These are phyloP conservation scores for Uropsilus gracilis DNA, from an alignment of 2,113 vertebrate genomes.

Conservation along the genomic window DNA sequence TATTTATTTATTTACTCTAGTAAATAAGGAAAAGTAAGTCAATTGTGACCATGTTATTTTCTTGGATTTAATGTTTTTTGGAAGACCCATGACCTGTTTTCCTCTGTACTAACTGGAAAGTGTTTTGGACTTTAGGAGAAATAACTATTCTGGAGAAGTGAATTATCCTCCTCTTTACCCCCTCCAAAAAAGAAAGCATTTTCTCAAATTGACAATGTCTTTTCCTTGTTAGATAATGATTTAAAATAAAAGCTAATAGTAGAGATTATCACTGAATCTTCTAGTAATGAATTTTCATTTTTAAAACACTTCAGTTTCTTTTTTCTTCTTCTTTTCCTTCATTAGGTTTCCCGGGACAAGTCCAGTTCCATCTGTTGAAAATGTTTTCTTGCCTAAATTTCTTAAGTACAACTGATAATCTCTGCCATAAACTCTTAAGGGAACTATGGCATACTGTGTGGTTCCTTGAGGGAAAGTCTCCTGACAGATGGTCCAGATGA, in stretches of 20 bases:
- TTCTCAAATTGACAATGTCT: constrained; percentile 1
- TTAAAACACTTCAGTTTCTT: neutral
- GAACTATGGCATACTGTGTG: neutral
- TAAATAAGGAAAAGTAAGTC: constrained; percentile 38
- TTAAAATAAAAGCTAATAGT: neutral
- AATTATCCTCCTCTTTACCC: neutral
- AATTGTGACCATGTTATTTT: neutral
- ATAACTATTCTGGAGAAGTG: constrained; percentile 18
- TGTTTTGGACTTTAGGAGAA: constrained; percentile 35
- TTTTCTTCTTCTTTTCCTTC: neutral
- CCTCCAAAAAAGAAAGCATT: neutral
- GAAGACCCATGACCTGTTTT: neutral
- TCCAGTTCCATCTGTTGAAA: neutral
- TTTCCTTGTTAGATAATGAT: neutral
- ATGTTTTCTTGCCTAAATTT: neutral
- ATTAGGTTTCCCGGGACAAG: neutral
- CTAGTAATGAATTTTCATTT: neutral
- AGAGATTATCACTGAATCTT: neutral
- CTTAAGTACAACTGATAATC: neutral
- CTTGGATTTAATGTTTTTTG: neutral
- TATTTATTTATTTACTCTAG: neutral
- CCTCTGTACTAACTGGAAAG: neutral
- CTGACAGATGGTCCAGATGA: neutral
- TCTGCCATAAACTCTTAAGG: neutral
- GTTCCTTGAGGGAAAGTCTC: neutral